Evolutionary conservation across 23 tunicate species (phyloP).

Genomic region (Trididemnum clinides): DNA sequence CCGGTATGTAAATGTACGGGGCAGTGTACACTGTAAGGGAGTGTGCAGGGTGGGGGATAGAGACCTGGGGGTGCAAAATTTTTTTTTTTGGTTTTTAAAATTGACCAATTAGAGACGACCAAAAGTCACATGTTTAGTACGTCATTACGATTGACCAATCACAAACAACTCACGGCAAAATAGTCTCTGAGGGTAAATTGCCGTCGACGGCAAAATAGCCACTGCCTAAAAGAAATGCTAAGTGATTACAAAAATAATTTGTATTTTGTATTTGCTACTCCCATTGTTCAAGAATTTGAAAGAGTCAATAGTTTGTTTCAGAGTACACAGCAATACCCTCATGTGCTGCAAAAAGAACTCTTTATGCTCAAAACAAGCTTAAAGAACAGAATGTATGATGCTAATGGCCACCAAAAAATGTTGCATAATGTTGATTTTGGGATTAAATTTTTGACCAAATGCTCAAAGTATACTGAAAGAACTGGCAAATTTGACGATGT

Average conservation of each 20-base stretch:
- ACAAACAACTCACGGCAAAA: no score
- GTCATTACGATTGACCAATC: no score
- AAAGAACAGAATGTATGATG: slow-evolving; percentile 5
- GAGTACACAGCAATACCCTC: neutral
- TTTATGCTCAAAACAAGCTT: neutral
- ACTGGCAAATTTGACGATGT: neutral
- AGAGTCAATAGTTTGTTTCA: slow-evolving; percentile 14
- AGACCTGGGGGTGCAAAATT: no score
- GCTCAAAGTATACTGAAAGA: neutral
- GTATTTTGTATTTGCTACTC: slow-evolving; percentile 36
- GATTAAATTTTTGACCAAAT: slow-evolving; percentile 3
- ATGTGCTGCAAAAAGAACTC: neutral
- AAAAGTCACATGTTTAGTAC: no score
- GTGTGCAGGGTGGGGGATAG: no score
- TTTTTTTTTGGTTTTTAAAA: no score
- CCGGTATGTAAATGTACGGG: no score
- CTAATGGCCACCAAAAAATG: neutral
- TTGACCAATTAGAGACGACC: no score
- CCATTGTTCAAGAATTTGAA: slow-evolving; percentile 44
- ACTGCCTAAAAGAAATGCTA: no score
- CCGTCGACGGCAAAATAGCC: no score
- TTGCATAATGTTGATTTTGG: slow-evolving; percentile 23
- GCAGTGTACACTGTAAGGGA: no score
- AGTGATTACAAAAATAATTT: slow-evolving; percentile 17
- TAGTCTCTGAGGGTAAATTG: no score